These are phyloP conservation scores for Urocitellus parryii DNA, from an alignment of 2,113 vertebrate genomes.

Conservation along the genomic window DNA sequence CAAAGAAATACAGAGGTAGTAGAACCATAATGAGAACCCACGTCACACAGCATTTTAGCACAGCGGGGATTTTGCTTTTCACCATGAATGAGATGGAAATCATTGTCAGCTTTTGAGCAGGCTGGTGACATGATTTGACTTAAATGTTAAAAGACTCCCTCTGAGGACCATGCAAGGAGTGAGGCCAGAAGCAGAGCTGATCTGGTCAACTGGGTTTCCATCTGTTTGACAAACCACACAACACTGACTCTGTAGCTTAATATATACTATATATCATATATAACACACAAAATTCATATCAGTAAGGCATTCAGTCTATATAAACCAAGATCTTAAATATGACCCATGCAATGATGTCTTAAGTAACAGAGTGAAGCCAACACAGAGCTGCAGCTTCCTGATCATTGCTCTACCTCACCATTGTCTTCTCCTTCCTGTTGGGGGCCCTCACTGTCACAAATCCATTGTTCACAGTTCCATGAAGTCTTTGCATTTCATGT, in stretches of 20 bases:
- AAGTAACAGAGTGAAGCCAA: background rate
- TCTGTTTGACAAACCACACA: background rate
- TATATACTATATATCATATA: background rate
- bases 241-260: background rate
- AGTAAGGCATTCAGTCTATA: background rate
- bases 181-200: background rate
- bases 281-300: background rate
- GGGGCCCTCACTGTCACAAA: background rate
- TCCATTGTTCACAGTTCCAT: background rate
- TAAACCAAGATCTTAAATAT: background rate
- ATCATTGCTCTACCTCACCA: background rate
- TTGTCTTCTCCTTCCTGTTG: background rate
- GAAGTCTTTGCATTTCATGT: background rate
- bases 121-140: background rate
- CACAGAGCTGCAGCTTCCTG: background rate
- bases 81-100: background rate
- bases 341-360: background rate
- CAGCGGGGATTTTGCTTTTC: background rate
- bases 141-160: no score
- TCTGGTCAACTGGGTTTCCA: background rate
- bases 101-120: background rate
- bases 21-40: background rate
- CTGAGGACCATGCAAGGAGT: background rate
- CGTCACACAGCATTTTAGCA: fast-evolving
- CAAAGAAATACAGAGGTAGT: background rate